Percentiles rank a stretch among this genome's conserved stretches.
These are phyloP conservation scores for Cantharis rustica DNA, from an alignment of 2,888 invertebrate genomes.

Conservation along the genomic window DNA sequence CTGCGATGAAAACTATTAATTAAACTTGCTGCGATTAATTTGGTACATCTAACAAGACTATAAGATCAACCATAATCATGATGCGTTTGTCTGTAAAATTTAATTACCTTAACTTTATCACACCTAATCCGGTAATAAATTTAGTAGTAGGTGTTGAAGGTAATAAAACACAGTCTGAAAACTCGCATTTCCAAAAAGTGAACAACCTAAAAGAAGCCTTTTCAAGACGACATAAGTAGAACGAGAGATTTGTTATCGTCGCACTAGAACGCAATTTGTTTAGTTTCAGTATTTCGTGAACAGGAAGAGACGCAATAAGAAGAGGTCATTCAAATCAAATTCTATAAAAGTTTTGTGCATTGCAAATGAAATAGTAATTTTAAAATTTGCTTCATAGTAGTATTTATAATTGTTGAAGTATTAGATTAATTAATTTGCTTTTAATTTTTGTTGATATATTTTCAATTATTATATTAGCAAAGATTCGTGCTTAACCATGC, in stretches of 20 bases:
- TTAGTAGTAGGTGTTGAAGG: conserved; percentile 9
- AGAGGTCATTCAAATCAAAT: background rate
- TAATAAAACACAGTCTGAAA: conserved; percentile 7
- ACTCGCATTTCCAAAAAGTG: background rate
- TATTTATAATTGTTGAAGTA: background rate
- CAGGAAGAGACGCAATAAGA: background rate
- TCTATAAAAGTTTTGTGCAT: background rate
- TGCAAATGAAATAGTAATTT: background rate
- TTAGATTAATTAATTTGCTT: background rate
- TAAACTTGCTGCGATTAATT: background rate
- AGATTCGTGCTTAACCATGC: background rate
- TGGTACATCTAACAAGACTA: background rate
- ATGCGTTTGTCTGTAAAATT: conserved; percentile 1
- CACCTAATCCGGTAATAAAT: conserved; percentile 9
- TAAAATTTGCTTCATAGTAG: background rate
- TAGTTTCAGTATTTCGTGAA: conserved; percentile 1
- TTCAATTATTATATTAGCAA: background rate
- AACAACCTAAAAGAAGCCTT: conserved; percentile 4
- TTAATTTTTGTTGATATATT: conserved; percentile 11
- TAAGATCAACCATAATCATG: background rate
- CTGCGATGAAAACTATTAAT: background rate
- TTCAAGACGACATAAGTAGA: conserved; percentile 8
- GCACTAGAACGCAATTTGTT: conserved; percentile 9
- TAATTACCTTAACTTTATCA: conserved; percentile 5
- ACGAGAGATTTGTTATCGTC: conserved; percentile 10